phyloP scores from a whole-genome alignment of 2,113 vertebrate genomes.

The Corythornis cristatus region DNA sequence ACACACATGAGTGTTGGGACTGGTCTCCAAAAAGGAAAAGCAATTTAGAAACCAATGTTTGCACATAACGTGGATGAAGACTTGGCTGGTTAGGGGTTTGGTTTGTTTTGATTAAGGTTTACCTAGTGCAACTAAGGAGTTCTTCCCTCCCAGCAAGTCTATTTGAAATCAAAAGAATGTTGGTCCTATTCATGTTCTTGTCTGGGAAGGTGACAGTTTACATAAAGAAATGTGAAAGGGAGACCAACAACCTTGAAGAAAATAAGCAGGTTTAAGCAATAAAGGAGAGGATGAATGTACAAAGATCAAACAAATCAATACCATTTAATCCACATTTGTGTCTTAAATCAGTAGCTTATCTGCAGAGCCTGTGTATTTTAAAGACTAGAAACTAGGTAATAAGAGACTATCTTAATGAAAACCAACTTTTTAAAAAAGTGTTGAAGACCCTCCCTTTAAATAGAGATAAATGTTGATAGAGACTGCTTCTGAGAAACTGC shows the following conservation, averaged over 20 bases:
- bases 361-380: not conserved
- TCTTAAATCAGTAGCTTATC: not conserved
- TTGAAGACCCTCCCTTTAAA: not conserved
- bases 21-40: not conserved
- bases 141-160: not conserved
- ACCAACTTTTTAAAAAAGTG: not conserved
- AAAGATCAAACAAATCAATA: slow-evolving; percentile 1
- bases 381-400: not conserved
- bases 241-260: not conserved
- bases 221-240: not conserved
- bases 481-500: not conserved
- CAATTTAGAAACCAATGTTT: not conserved
- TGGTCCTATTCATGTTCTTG: not conserved
- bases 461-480: not conserved
- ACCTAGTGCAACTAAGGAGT: not conserved
- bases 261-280: not conserved
- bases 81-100: not conserved
- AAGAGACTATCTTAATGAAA: not conserved
- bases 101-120: not conserved
- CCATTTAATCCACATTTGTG: not conserved
- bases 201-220: not conserved
- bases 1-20: not conserved
- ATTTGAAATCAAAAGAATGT: not conserved
- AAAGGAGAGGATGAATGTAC: not conserved
- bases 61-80: not conserved